Percentiles rank a stretch among this genome's conserved stretches.
Evolutionary conservation across 2,797 vertebrate species (phyloP).

Genomic region (Pogoniulus pusillus): DNA sequence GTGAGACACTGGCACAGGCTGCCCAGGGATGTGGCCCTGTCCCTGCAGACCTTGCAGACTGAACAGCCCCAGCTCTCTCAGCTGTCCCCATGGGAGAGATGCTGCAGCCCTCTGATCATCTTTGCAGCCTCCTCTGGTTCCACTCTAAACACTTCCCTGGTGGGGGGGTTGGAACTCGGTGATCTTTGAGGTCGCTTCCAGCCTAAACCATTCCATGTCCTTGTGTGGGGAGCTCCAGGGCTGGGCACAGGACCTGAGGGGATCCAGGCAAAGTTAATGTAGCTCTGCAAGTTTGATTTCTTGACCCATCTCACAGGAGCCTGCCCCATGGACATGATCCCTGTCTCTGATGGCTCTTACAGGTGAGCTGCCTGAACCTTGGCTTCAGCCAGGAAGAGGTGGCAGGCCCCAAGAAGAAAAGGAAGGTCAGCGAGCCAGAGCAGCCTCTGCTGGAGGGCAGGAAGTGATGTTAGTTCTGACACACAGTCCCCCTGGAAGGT

Average conservation of each 20-base stretch:
- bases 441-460: slow-evolving; percentile 29
- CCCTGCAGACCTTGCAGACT: too few relatives aligned
- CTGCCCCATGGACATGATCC: slow-evolving; percentile 37
- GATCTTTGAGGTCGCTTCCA: too few relatives aligned
- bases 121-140: too few relatives aligned
- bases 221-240: too few relatives aligned
- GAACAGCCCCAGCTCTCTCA: too few relatives aligned
- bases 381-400: slow-evolving; percentile 64
- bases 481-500: slow-evolving; percentile 26
- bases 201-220: too few relatives aligned
- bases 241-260: background rate
- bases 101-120: too few relatives aligned
- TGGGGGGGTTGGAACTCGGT: too few relatives aligned
- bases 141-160: too few relatives aligned
- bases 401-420: slow-evolving; percentile 67
- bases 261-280: slow-evolving; percentile 30
- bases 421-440: slow-evolving; percentile 74
- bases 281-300: slow-evolving; percentile 45
- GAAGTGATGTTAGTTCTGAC: slow-evolving; percentile 38
- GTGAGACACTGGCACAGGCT: too few relatives aligned
- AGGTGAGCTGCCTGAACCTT: slow-evolving; percentile 65
- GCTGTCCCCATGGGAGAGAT: too few relatives aligned
- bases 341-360: slow-evolving; percentile 70
- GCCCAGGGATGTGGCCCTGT: too few relatives aligned
- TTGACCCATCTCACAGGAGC: slow-evolving; percentile 27